Base-by-base conservation (phyloP, 2,113 vertebrate species). In the Rana temporaria region DNA sequence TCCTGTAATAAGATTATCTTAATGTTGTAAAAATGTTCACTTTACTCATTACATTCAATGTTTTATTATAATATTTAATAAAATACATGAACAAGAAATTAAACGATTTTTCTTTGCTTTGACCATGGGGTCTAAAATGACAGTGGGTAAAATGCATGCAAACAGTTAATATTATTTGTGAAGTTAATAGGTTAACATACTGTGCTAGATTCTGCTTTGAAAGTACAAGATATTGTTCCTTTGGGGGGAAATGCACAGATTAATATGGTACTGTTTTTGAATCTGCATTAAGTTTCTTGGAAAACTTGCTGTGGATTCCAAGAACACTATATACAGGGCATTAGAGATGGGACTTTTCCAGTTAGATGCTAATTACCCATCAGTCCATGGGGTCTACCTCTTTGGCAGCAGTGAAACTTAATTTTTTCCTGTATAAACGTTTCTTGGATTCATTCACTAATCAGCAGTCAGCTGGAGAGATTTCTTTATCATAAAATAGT, bases 241-340 rank as follows among this genome's bases (percentile, higher is more conserved):
- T 34, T 17, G 59, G 56, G 73, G 73, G 30, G 14, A 59, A 60
- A 34, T 38, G 0, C 17, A 20, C 14, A 60, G 53, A 19, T 64
- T 63, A 63, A 48, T 19, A 18, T 48, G 59, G 53, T 56, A 56
- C 52, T 30, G 17, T 14, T 62, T 48, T 76, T 38, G 48, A 4
- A 34, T 22, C 20, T 60, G n/a, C 11, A 63, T 76, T 76, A 38
- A 42, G 11, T 42, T 76, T 62, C 73, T 26, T 76, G 38, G 73
- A 76, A 76, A 76, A 52, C 32, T 11, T 17, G 9, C 34, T 3
- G 4, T 22, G 20, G 34, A 42, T 76, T 63, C 57, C 60, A 48
- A 42, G 73, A 76, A 64, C 14, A 11, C 59, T 48, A 48, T 52
- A 52, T 52, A 62, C 32, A 64, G 73, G 20, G 32, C 4, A 17